A percentile compares a stretch with the other conserved stretches of the same genome.
phyloP scores from a whole-genome alignment of 2,888 invertebrate species.

The Caenorhabditis sp. region DNA sequence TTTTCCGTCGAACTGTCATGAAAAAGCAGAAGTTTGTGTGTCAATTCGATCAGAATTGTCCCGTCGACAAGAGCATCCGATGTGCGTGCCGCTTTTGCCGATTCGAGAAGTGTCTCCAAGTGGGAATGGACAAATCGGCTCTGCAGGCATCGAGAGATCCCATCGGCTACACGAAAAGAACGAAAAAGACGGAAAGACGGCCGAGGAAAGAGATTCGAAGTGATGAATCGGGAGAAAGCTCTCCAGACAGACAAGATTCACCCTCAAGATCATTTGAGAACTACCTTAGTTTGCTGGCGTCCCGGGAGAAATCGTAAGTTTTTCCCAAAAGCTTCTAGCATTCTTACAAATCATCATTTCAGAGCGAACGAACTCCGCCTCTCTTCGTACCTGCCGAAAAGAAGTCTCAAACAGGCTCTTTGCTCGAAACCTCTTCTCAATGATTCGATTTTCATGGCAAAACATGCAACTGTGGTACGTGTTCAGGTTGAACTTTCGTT shows the following conservation, averaged over 20 bases:
- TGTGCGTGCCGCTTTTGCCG: conserved; percentile 78
- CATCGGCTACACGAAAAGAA: conserved; percentile 78
- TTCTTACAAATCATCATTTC: not conserved
- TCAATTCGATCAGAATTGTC: conserved; percentile 72
- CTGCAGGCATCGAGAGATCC: conserved; percentile 79
- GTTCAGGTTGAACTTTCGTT: too few species aligned
- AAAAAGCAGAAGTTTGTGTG: conserved; percentile 78
- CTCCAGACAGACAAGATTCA: conserved; percentile 28
- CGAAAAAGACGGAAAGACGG: conserved; percentile 57
- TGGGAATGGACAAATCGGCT: conserved; percentile 69
- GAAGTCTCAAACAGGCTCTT: conserved; percentile 43
- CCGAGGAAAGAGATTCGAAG: conserved; percentile 13
- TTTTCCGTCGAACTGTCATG: conserved; percentile 78
- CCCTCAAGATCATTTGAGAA: conserved; percentile 18
- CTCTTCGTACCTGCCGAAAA: conserved; percentile 41
- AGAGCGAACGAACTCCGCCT: conserved; percentile 52
- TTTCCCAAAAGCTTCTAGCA: not conserved
- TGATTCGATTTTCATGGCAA: conserved; percentile 53
- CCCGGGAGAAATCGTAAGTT: conserved; percentile 34
- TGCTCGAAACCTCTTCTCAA: conserved; percentile 49
- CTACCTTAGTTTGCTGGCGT: conserved; percentile 9
- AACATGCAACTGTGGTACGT: conserved; percentile 42
- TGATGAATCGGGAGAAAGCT: conserved; percentile 14
- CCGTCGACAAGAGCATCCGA: conserved; percentile 74
- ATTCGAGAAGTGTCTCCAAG: conserved; percentile 70